Conservation (phyloP, 2,888 invertebrate species). For the Plagodis dolabraria region DNA sequence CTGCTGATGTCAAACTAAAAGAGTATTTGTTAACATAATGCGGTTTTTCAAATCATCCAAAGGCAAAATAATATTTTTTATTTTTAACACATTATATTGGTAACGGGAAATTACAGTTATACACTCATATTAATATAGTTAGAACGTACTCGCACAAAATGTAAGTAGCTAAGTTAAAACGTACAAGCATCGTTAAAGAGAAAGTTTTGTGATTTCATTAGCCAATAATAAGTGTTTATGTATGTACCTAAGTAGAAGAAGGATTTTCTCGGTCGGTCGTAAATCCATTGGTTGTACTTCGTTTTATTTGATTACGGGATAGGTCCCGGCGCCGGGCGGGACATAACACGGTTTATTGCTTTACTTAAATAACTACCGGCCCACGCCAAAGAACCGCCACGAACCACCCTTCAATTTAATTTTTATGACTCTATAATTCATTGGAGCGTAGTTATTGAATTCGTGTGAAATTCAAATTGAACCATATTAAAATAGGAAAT, state of each 20-base stretch:
- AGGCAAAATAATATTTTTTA: background rate
- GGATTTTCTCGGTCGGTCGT: constrained; percentile 57
- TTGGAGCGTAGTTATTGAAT: constrained; percentile 36
- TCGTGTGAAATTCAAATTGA: constrained; percentile 22
- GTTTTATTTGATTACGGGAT: constrained; percentile 69
- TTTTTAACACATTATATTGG: background rate
- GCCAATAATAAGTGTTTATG: constrained; percentile 41
- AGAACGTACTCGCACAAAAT: too few species aligned
- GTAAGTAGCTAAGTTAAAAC: too few species aligned
- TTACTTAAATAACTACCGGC: constrained; percentile 59
- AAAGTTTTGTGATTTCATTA: constrained; percentile 17
- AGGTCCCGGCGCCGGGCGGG: constrained; percentile 55
- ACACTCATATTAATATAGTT: too few species aligned
- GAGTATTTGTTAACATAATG: constrained; percentile 50
- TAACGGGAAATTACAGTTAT: too few species aligned
- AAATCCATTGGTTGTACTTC: constrained; percentile 61
- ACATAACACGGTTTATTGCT: constrained; percentile 66
- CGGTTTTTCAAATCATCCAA: too few species aligned
- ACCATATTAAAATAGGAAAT: constrained; percentile 11
- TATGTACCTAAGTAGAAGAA: constrained; percentile 41
- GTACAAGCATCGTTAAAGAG: background rate
- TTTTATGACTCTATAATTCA: constrained; percentile 45
- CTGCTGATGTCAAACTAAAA: constrained; percentile 50
- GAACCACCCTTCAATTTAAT: constrained; percentile 39
- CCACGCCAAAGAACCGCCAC: constrained; percentile 34